Base-by-base conservation (phyloP, 2,888 invertebrate genomes). In the Agrochola lota region DNA sequence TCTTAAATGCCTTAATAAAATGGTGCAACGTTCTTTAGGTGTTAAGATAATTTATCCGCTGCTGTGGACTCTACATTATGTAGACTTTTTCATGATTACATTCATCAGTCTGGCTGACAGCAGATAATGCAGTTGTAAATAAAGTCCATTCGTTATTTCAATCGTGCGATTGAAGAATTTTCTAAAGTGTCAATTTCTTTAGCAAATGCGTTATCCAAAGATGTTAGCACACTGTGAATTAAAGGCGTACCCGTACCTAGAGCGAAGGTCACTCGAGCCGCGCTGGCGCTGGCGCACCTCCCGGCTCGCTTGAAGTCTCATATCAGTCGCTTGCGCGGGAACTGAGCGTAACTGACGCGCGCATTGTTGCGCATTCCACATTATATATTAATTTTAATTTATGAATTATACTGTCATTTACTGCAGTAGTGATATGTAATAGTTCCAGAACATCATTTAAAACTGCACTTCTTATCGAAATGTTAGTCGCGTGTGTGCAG, bases 281-380 rank as follows among this genome's bases (percentile, higher is more conserved):
- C 81, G 87, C 91, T 81, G 83, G 86, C 84, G 89, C 91, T 81
- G 78, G 88, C 91, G 91, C 90, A 91, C 91, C 91, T 92, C 90
- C 85, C 87, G 71, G 81, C 78, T 74, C 78, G 81, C 80, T 83
- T 84, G 66, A 75, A 75, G 80, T 86, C 85, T 87, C 85, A 73
- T 89, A 84, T 91, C 94, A 94, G 94, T 94, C 93, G 92, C 92
- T 83, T 88, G 91, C 92, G 92, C 92, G 92, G 88, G 88, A 91
- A 91, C 87, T 82, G 87, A 85, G 81, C 88, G 87, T 76, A 88
- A 85, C 87, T 81, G 88, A 90, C 92, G 94, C 90, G 89, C 89
- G 87, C 80, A 80, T 89, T 88, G 88, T 87, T 87, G 81, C 80
- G 80, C 80, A 71, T 80, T 74, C 63, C 66, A 71, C 67, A 66